phyloP scores from a whole-genome alignment of 1,140 invertebrate genomes.

The Drosophila ercepeae region DNA sequence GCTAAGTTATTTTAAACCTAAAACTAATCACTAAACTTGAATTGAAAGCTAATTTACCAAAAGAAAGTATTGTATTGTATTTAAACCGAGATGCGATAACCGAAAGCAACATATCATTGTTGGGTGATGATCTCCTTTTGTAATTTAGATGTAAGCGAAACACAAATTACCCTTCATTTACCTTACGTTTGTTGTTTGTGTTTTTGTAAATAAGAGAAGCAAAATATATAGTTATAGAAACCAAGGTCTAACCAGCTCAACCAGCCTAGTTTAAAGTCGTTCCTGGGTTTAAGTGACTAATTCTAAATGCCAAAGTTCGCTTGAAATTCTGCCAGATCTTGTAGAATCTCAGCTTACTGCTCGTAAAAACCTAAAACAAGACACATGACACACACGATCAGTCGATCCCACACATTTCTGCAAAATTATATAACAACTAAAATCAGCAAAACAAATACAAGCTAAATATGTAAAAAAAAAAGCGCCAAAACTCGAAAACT shows the following conservation, averaged over 20 bases:
- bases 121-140: constrained; percentile 27
- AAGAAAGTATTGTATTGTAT: constrained; percentile 5
- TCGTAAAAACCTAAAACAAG: constrained; percentile 13
- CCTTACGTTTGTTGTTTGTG: constrained; percentile 24
- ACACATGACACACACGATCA: constrained; percentile 23
- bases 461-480: constrained; percentile 34
- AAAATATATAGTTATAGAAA: constrained; percentile 6
- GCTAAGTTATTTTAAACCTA: constrained; percentile 14
- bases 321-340: constrained; percentile 9
- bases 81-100: constrained; percentile 6
- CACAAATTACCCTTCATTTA: constrained; percentile 44
- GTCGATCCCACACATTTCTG: constrained; percentile 19
- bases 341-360: constrained; percentile 23
- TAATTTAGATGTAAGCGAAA: constrained; percentile 63
- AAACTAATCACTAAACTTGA: constrained; percentile 11
- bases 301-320: constrained; percentile 8
- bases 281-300: constrained; percentile 27
- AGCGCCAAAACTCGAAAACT: constrained; percentile 51
- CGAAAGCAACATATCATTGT: constrained; percentile 40
- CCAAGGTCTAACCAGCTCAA: constrained; percentile 12
- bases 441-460: constrained; percentile 38
- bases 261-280: constrained; percentile 7
- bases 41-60: constrained; percentile 1
- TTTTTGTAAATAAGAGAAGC: constrained; percentile 34
- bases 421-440: constrained; percentile 37